Percentiles rank a stretch among this genome's conserved stretches.
These are phyloP conservation scores for Pteropus alecto DNA, from an alignment of 2,113 vertebrate genomes.

Conservation along the genomic window DNA sequence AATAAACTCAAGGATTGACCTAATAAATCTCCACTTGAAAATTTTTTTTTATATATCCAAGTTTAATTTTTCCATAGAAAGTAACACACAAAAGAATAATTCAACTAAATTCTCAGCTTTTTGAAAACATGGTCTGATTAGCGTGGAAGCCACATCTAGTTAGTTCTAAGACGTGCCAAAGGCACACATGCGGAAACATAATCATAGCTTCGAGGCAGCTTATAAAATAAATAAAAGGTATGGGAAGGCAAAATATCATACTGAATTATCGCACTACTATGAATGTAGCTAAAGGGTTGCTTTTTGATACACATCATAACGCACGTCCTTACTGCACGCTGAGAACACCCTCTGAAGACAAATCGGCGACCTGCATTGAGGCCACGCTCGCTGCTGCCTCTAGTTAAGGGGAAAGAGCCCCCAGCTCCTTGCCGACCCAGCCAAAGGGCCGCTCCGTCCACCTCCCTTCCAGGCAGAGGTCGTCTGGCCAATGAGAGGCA, in stretches of 20 bases:
- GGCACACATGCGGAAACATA: background rate
- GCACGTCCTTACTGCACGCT: fast-evolving
- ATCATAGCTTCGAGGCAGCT: background rate
- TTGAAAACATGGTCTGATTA: background rate
- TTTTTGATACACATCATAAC: background rate
- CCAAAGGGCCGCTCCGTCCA: background rate
- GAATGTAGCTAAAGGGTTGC: background rate
- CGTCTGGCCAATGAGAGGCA: background rate
- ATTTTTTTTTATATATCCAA: background rate
- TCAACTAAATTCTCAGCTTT: background rate
- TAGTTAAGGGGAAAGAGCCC: background rate
- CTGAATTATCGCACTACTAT: background rate
- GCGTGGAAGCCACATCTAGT: background rate
- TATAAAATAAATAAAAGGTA: slow-evolving; percentile 26
- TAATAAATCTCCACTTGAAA: background rate
- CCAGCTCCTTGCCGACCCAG: background rate
- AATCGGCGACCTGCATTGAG: fast-evolving
- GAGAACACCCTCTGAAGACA: background rate
- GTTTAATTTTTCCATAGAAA: background rate
- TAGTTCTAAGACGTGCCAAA: background rate
- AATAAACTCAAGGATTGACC: background rate
- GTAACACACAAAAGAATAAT: background rate
- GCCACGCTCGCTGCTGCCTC: background rate
- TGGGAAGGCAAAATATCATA: background rate
- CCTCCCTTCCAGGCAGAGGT: too few relatives aligned